Conservation (phyloP, 2,113 vertebrate species). For the Marcusenius ussheri region DNA sequence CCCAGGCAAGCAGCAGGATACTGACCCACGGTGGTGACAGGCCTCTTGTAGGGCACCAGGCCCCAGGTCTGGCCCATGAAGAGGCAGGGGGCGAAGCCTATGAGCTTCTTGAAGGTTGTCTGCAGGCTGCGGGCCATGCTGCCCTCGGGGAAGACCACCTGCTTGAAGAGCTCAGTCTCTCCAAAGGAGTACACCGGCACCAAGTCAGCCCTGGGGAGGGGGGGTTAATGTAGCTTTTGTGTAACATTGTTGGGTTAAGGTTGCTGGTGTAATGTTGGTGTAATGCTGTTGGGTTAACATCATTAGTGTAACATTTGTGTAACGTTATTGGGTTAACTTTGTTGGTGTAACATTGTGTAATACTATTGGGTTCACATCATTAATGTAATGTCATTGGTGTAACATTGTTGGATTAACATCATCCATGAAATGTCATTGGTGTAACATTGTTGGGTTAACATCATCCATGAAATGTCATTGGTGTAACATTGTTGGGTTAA, state of each 20-base stretch:
- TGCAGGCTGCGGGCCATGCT: conserved; percentile 55
- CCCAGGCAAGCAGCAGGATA: not conserved
- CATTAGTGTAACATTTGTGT: not conserved
- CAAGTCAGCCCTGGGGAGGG: conserved; percentile 60
- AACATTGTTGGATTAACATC: not conserved
- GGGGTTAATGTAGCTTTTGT: not conserved
- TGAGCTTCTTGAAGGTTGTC: conserved; percentile 55
- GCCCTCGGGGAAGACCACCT: conserved; percentile 52
- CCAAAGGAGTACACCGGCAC: conserved; percentile 72
- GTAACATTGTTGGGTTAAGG: not conserved
- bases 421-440: too few species aligned
- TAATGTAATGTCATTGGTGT: not conserved
- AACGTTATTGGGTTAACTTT: not conserved
- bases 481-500: not conserved
- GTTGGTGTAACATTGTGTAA: not conserved
- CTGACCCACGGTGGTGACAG: conserved; percentile 73
- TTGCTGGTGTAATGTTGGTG: not conserved
- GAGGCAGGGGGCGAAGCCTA: conserved; percentile 65
- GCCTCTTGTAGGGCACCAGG: conserved; percentile 56
- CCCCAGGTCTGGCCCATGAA: conserved; percentile 58
- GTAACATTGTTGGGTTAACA: too few species aligned
- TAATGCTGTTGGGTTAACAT: not conserved
- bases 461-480: not conserved
- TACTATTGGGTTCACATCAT: not conserved
- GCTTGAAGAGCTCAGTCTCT: conserved; percentile 67